Percentiles rank a stretch among this genome's conserved stretches.
Conservation (phyloP, 2,888 invertebrate genomes). For the Plebejus anna region DNA sequence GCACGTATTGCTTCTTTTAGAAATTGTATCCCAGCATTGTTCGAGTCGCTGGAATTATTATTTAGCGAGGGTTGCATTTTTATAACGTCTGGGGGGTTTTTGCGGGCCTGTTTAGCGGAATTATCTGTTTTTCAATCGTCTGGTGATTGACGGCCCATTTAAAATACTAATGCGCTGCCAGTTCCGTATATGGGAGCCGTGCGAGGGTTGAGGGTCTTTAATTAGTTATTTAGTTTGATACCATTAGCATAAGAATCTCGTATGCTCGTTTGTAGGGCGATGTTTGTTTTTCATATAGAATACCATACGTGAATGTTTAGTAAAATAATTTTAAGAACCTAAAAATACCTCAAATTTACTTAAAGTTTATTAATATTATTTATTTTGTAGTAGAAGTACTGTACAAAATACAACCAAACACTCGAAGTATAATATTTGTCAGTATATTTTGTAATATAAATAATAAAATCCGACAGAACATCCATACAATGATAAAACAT, state of each 20-base stretch:
- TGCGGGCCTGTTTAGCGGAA: not conserved
- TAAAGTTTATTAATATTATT: too few relatives aligned
- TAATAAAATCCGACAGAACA: not conserved
- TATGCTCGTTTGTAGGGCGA: not conserved
- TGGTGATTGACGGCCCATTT: conserved; percentile 10
- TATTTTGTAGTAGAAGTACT: not conserved
- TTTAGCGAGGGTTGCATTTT: conserved; percentile 14
- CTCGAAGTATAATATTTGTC: too few relatives aligned
- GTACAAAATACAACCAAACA: not conserved
- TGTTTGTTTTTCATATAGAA: not conserved
- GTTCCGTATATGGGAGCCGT: conserved; percentile 9
- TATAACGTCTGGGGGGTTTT: conserved; percentile 18
- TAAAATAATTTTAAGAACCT: too few relatives aligned
- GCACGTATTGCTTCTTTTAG: conserved; percentile 40
- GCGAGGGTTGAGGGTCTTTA: not conserved
- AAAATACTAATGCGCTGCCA: conserved; percentile 13
- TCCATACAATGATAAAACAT: conserved; percentile 35
- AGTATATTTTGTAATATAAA: not conserved
- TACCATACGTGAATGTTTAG: not conserved
- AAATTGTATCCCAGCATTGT: conserved; percentile 34
- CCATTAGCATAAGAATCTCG: not conserved
- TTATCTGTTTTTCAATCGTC: conserved; percentile 8
- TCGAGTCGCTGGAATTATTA: conserved; percentile 30
- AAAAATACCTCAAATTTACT: too few relatives aligned
- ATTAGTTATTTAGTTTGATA: conserved; percentile 10